Base-by-base conservation (phyloP, 2,797 vertebrate species). In the Anguilla obscura region DNA sequence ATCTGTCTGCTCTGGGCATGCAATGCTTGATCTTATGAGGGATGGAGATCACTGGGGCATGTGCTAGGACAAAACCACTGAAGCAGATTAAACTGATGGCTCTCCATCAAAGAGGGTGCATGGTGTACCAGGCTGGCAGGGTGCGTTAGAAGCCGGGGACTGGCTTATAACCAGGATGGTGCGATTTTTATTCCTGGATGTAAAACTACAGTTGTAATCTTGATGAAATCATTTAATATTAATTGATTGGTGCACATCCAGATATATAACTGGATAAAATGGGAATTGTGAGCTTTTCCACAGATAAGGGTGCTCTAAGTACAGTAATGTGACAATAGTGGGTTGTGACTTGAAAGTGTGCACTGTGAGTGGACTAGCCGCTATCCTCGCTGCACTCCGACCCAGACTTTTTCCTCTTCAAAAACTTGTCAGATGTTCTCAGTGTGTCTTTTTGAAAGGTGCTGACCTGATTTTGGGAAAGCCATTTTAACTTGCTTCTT, bases 391-490 rank as follows among this genome's bases (percentile, higher is more conserved):
- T 82, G 79, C 79, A 48, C 79, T n/a, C 7, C 45, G 10, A 6
- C 40, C 1, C 40, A 48, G 6, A 48, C 45, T 6, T 27, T 12
- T 30, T 33, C n/a, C 52, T 84, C 27, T 82, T 58, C 83, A 54
- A 54, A 84, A 30, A 30, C 24, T 5, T 56, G 24, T 58, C n/a
- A 58, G n/a, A 33, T 54, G 83, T 84, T 56, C 27, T 56, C 24
- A 30, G 48, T 27, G 48, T 56, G 12, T 16, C 48, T 33, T 33
- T 84, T 2, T 84, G 40, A 82, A 54, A 84, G 27, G 12, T 84
- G 3, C 40, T 54, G 52, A 58, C 83, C 83, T 58, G 50, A 82
- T 82, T 82, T 82, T 82, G 12, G 45, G 79, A 82, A 50, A 84
- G 50, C 27, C 83, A 84, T 84, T 54, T 54, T 45, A 30, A 30